Percentiles rank a stretch among this genome's conserved stretches.
These are phyloP conservation scores for Alligator sinensis DNA, from an alignment of 2,113 vertebrate genomes.

Conservation along the genomic window DNA sequence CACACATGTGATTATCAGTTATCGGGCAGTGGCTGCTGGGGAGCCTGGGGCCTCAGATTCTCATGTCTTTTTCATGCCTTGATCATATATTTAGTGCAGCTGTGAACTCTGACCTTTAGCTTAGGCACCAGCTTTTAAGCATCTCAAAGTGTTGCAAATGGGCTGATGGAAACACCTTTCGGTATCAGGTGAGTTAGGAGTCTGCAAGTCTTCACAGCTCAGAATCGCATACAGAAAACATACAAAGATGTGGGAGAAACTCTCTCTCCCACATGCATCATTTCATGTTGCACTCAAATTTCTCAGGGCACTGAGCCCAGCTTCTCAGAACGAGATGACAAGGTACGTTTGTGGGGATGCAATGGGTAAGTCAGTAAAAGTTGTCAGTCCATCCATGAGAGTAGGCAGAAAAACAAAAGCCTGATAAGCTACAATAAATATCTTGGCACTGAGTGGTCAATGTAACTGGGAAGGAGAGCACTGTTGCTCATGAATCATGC, in stretches of 20 bases:
- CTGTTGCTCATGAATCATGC: not conserved
- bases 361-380: too few species aligned
- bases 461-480: not conserved
- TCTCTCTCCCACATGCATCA: not conserved
- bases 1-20: not conserved
- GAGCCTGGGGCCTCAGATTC: not conserved
- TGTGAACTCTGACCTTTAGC: not conserved
- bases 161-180: not conserved
- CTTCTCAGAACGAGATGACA: not conserved
- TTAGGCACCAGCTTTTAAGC: not conserved
- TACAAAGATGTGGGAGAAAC: not conserved
- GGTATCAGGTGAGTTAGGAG: not conserved
- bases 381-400: too few species aligned
- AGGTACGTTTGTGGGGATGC: not conserved
- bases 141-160: not conserved
- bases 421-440: not conserved
- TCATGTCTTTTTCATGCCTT: fast-evolving
- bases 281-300: not conserved
- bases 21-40: fast-evolving
- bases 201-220: not conserved
- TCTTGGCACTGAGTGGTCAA: not conserved
- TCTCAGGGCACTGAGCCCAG: not conserved
- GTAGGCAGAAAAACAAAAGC: too few species aligned
- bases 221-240: not conserved
- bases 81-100: fast-evolving